A percentile compares a stretch with the other conserved stretches of the same genome.
These are phyloP conservation scores for Liasis olivaceus DNA, from an alignment of 2,797 vertebrate genomes.

Conservation along the genomic window DNA sequence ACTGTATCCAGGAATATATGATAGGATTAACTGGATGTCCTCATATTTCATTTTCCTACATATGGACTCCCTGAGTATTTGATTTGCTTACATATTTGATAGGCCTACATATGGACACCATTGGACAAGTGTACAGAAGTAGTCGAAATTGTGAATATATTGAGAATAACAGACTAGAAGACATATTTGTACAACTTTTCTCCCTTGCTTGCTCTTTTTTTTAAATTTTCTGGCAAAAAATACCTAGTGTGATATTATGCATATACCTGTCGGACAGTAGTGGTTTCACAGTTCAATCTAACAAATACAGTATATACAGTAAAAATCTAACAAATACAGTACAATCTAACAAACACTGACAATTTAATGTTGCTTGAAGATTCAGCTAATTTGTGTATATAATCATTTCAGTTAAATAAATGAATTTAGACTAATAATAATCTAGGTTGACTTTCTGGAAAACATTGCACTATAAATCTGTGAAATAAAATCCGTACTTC, in stretches of 20 bases:
- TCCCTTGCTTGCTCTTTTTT: not conserved
- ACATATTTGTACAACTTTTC: not conserved
- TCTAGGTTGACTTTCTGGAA: not conserved
- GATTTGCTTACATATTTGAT: not conserved
- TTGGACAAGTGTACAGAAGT: not conserved
- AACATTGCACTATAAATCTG: not conserved
- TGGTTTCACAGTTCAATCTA: not conserved
- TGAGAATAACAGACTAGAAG: not conserved
- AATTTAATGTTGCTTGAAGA: not conserved
- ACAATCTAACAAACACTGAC: not conserved
- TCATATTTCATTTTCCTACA: not conserved
- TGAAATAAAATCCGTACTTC: conserved; percentile 11
- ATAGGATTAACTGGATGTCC: not conserved
- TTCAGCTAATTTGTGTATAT: not conserved
- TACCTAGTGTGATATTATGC: not conserved
- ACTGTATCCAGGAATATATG: not conserved
- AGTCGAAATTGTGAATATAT: not conserved
- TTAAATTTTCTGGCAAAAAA: not conserved
- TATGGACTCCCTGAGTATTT: not conserved
- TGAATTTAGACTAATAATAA: not conserved
- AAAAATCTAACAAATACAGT: not conserved
- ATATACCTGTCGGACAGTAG: not conserved
- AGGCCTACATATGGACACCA: not conserved
- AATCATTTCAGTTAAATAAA: not conserved
- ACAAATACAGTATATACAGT: not conserved